These are phyloP conservation scores for Lithophane ornitopus DNA, from an alignment of 2,888 invertebrate genomes.

Conservation along the genomic window DNA sequence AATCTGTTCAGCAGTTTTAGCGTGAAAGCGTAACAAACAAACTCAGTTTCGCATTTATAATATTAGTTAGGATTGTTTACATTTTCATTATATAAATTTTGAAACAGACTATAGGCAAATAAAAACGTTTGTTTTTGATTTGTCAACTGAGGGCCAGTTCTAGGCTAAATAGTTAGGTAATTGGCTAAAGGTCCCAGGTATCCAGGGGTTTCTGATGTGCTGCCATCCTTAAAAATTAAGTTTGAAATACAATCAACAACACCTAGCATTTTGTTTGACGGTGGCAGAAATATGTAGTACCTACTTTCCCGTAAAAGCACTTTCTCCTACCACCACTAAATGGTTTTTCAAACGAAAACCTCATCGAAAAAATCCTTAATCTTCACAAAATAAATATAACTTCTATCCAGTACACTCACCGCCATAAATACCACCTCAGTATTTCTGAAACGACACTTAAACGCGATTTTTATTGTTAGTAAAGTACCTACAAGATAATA, in stretches of 20 bases:
- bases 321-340: not conserved
- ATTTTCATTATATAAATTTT: no score
- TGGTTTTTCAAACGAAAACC: not conserved
- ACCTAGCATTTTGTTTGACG: not conserved
- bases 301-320: not conserved
- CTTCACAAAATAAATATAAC: constrained; percentile 25
- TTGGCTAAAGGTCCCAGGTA: not conserved
- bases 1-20: no score
- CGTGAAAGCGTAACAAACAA: no score
- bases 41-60: no score
- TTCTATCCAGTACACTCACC: constrained; percentile 26
- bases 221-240: no score
- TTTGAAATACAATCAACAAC: no score
- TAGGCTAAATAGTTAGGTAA: not conserved
- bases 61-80: no score
- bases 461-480: constrained; percentile 74
- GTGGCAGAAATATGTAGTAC: not conserved
- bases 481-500: constrained; percentile 77
- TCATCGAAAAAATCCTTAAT: not conserved
- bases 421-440: constrained; percentile 55
- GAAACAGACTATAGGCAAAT: no score
- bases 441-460: constrained; percentile 72
- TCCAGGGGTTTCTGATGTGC: no score
- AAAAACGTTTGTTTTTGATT: not conserved
- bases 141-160: not conserved